Conservation (phyloP, 1,140 invertebrate species). For the Archegozetes longisetosus region DNA sequence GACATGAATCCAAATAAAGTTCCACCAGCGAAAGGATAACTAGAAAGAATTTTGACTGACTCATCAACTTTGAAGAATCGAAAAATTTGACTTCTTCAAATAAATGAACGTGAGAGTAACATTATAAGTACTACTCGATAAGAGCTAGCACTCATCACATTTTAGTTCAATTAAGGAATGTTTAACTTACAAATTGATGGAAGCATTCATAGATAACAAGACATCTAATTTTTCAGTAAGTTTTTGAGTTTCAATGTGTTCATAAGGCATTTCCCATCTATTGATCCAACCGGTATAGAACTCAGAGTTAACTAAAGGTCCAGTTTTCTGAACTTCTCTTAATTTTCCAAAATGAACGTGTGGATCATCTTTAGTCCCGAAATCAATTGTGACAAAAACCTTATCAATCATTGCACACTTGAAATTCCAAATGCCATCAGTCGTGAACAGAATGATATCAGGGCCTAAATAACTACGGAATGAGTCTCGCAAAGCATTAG, state of each 20-base stretch:
- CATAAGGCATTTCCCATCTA: constrained; percentile 23
- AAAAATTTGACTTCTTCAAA: too few species aligned
- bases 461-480: constrained; percentile 9
- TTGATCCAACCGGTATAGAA: constrained; percentile 51
- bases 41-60: too few species aligned
- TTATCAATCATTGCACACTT: constrained; percentile 44
- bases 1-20: constrained; percentile 14
- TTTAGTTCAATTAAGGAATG: too few species aligned
- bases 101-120: too few species aligned
- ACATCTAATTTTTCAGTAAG: constrained; percentile 43
- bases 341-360: neutral
- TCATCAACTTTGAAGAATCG: too few species aligned
- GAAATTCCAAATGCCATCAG: constrained; percentile 26
- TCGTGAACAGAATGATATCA: constrained; percentile 19
- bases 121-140: too few species aligned
- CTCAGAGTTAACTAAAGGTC: constrained; percentile 50
- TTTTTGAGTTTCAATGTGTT: constrained; percentile 23
- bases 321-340: constrained; percentile 20
- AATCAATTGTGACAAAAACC: constrained; percentile 41
- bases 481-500: constrained; percentile 9
- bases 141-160: too few species aligned
- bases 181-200: constrained; percentile 49
- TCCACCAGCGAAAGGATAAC: constrained; percentile 18
- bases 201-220: constrained; percentile 47
- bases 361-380: constrained; percentile 13